Base-by-base conservation (phyloP, 2,797 vertebrate genomes). In the Percopsis omiscomaycus region DNA sequence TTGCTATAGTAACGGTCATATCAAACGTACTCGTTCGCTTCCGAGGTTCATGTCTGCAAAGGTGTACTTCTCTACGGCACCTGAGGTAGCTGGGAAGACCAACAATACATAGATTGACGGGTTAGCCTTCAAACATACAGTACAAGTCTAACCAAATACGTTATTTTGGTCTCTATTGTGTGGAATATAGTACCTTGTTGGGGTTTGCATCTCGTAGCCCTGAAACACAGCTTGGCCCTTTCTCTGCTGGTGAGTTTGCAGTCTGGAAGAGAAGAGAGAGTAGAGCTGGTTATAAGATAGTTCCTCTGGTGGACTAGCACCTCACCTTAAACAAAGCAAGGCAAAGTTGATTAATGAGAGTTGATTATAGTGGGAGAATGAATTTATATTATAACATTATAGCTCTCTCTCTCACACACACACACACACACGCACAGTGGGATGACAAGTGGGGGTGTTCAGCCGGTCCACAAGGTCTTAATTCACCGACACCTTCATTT, bases 31-130 rank as follows among this genome's bases (percentile, higher is more conserved):
- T 94, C 94, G 95, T 78, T 98, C 96, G 48, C 89, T 95, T 89
- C 96, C 95, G 76, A 98, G 95, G 79, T 94, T 94, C 61, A 98
- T 92, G 81, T 99, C 97, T 69, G 95, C 94, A 92, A 98, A 98
- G 0, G 91, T 96, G 75, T 94, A 95, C 68, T 92, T 95, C 75
- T 92, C 90, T 69, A 74, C 59, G 13, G 74, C 46, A 4, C 80
- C 81, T 45, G 77, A 80, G 52, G 78, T 66, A 84, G 70, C 92
- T 93, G n/a, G 75, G 49, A 73, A 82, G 69, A 68, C 79, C 11
- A 14, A 54, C 14, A 48, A 53, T 2, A 74, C n/a, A 66, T 1
- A 61, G 44, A 37, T 46, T 2, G 53, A 37, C 16, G 9, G 9
- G 9, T 42, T 12, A 37, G 16, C 55, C 30, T 9, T 42, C 32